Conservation (phyloP, 2,888 invertebrate genomes). For the Lathronympha strigana region DNA sequence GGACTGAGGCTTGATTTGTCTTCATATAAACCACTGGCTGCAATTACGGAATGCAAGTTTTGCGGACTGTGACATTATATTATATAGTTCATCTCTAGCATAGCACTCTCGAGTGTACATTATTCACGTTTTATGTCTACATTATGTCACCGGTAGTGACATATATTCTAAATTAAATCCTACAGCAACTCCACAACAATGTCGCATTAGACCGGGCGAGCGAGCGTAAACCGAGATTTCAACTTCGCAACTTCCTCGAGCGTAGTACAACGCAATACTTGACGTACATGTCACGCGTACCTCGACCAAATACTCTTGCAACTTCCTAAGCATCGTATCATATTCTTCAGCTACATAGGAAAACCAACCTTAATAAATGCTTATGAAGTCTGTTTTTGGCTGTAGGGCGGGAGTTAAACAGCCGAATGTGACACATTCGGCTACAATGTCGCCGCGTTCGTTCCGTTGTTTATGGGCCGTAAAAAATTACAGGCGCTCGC, state of each 20-base stretch:
- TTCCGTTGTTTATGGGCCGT: slow-evolving; percentile 60
- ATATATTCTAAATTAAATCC: slow-evolving; percentile 31
- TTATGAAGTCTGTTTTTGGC: neutral
- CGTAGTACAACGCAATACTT: slow-evolving; percentile 21
- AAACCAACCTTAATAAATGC: neutral
- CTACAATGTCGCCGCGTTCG: slow-evolving; percentile 57
- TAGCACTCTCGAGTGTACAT: neutral
- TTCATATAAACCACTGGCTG: too few relatives aligned
- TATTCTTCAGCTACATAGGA: neutral
- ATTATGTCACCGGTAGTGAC: neutral
- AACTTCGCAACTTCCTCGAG: slow-evolving; percentile 33
- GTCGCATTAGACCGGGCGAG: slow-evolving; percentile 27
- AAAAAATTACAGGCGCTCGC: slow-evolving; percentile 65
- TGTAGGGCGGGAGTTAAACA: neutral
- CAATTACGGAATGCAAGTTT: neutral
- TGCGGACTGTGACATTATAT: neutral
- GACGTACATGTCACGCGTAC: slow-evolving; percentile 26
- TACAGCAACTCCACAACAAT: slow-evolving; percentile 29
- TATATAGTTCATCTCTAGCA: neutral
- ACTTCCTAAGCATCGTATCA: slow-evolving; percentile 4
- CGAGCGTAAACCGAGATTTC: slow-evolving; percentile 37
- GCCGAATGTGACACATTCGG: slow-evolving; percentile 48
- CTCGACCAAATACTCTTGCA: slow-evolving; percentile 17
- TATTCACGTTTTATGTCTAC: neutral
- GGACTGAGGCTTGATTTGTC: neutral